Conservation (phyloP, 2,797 vertebrate genomes). For the Sebastes cheni region DNA sequence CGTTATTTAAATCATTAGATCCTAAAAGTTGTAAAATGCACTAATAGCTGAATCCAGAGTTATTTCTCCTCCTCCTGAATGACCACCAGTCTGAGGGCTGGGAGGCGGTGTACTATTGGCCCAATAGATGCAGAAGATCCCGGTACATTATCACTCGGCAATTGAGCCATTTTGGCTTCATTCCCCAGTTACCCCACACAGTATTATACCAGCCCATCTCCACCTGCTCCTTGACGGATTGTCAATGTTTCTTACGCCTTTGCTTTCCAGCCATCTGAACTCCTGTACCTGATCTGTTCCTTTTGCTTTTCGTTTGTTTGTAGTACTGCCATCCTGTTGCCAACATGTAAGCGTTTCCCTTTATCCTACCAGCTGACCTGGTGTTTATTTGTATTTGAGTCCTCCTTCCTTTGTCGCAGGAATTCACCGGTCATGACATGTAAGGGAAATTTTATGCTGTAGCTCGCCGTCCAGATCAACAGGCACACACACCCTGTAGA, state of each 20-base stretch:
- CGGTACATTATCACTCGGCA: no score
- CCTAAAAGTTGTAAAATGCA: no score
- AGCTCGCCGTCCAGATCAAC: neutral
- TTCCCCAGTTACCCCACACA: neutral
- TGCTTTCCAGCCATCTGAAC: neutral
- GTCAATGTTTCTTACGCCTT: neutral
- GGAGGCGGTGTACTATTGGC: no score
- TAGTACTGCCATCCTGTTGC: neutral
- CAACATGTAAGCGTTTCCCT: neutral
- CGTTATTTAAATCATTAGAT: no score
- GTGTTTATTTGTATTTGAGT: neutral
- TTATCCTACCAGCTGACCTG: neutral
- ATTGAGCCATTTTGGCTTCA: neutral
- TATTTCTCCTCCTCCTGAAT: no score
- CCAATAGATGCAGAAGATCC: no score
- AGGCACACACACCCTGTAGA: neutral
- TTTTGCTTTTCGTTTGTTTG: neutral
- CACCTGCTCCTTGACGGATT: neutral
- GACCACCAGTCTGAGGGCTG: no score
- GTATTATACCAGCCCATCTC: no score
- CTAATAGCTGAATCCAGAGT: no score
- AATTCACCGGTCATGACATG: neutral
- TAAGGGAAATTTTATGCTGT: neutral
- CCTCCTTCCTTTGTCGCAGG: neutral
- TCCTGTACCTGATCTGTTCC: neutral